Conservation (phyloP, 2,797 vertebrate species). For the Pelobates cultripes region DNA sequence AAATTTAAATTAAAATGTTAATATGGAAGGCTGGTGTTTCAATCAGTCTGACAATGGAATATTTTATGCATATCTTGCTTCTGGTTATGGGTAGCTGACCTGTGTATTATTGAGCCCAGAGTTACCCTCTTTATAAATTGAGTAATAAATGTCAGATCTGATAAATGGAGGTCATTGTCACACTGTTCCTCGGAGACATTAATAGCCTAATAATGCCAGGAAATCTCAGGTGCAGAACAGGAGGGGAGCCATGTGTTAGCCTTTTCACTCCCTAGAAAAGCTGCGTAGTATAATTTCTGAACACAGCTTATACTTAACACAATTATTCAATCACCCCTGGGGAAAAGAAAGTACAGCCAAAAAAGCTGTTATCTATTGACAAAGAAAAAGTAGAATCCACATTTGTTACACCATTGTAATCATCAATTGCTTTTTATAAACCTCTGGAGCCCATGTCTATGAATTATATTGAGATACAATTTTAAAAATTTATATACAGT, state of each 20-base stretch:
- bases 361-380: no score
- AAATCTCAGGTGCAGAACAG: slow-evolving; percentile 50
- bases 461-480: no score
- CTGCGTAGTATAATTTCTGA: slow-evolving; percentile 34
- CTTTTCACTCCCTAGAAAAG: slow-evolving; percentile 27
- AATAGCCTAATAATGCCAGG: slow-evolving; percentile 35
- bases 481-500: no score
- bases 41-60: neutral
- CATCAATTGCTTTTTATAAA: no score
- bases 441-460: no score
- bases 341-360: no score
- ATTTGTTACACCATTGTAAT: no score
- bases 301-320: slow-evolving; percentile 28
- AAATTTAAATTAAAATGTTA: slow-evolving; percentile 1
- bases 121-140: slow-evolving; percentile 30
- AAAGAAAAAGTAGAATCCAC: no score
- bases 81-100: slow-evolving; percentile 17
- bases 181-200: slow-evolving; percentile 36
- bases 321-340: slow-evolving; percentile 6
- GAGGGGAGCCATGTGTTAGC: slow-evolving; percentile 30
- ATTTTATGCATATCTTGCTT: slow-evolving; percentile 18
- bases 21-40: neutral
- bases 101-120: slow-evolving; percentile 17
- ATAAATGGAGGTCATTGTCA: slow-evolving; percentile 48
- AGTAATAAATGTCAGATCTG: slow-evolving; percentile 52